A percentile compares a stretch with the other conserved stretches of the same genome.
phyloP scores from a whole-genome alignment of 2,113 vertebrate species.

The Chascanopsetta lugubris region DNA sequence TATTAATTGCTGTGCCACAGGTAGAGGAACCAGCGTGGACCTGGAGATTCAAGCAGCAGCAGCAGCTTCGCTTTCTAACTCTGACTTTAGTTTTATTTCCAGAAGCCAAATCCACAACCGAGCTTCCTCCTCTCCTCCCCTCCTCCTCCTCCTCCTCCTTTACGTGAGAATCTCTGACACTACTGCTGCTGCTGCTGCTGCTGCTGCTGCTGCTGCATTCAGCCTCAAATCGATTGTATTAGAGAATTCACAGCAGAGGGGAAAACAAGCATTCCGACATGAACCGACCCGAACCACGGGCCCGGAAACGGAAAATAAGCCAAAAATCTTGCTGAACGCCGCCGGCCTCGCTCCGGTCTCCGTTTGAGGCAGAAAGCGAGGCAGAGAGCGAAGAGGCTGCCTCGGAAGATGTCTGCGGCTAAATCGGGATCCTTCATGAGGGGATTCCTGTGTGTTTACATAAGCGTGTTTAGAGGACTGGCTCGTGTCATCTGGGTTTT shows the following conservation, averaged over 20 bases:
- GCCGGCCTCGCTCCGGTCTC: slow-evolving; percentile 16
- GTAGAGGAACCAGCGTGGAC: background rate
- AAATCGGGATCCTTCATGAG: slow-evolving; percentile 35
- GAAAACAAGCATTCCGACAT: slow-evolving; percentile 57
- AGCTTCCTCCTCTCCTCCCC: too few species aligned
- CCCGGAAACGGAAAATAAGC: slow-evolving; percentile 30
- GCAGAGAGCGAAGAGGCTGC: slow-evolving; percentile 18
- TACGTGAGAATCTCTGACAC: background rate
- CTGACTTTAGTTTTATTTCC: slow-evolving; percentile 37
- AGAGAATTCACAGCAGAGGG: slow-evolving; percentile 18
- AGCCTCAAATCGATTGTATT: slow-evolving; percentile 41
- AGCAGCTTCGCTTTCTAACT: slow-evolving; percentile 3
- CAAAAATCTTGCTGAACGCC: slow-evolving; percentile 24
- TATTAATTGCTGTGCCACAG: background rate
- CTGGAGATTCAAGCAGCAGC: background rate
- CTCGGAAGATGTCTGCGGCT: slow-evolving; percentile 43
- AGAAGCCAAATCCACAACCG: slow-evolving; percentile 11
- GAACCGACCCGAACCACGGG: slow-evolving; percentile 20
- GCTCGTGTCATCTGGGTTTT: slow-evolving; percentile 37
- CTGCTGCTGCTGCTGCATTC: slow-evolving; percentile 10
- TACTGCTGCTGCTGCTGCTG: slow-evolving; percentile 15
- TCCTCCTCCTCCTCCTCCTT: too few species aligned
- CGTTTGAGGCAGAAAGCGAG: slow-evolving; percentile 22
- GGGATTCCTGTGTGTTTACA: slow-evolving; percentile 56
- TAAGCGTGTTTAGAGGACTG: slow-evolving; percentile 37